These are phyloP conservation scores for Drosophila mulleri DNA, from an alignment of 2,888 invertebrate genomes.

Conservation along the genomic window DNA sequence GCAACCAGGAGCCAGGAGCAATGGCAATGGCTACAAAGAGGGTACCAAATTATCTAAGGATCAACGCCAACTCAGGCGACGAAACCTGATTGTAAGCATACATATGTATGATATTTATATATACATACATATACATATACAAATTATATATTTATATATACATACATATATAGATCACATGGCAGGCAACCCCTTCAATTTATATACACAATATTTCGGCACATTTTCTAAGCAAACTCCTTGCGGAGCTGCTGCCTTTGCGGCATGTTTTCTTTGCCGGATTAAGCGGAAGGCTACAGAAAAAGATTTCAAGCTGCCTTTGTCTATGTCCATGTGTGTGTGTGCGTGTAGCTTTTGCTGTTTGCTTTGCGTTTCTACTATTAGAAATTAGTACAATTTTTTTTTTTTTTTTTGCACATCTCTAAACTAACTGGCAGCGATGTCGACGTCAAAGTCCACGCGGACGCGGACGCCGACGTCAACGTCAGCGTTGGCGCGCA, in stretches of 20 bases:
- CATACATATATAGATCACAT: conserved; percentile 10
- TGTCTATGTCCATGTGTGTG: conserved; percentile 15
- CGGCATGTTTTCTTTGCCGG: conserved; percentile 76
- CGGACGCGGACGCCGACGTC: neutral
- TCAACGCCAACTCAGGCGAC: conserved; percentile 52
- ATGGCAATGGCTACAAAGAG: neutral
- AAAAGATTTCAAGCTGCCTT: conserved; percentile 51
- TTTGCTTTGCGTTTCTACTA: conserved; percentile 45
- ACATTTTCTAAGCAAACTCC: conserved; percentile 54
- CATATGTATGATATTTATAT: neutral
- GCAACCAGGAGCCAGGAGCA: neutral
- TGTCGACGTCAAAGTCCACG: neutral
- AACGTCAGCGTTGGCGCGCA: conserved; percentile 5
- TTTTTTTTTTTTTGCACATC: conserved; percentile 42
- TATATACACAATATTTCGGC: conserved; percentile 1
- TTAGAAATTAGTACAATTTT: conserved; percentile 64
- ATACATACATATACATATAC: neutral
- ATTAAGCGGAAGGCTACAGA: conserved; percentile 68
- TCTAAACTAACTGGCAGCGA: neutral
- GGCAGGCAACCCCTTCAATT: conserved; percentile 28
- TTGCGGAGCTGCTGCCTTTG: conserved; percentile 29
- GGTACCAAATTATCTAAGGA: conserved; percentile 54
- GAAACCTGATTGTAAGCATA: conserved; percentile 59
- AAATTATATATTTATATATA: conserved; percentile 1
- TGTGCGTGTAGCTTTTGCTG: conserved; percentile 23